Evolutionary conservation across 2,797 vertebrate genomes (phyloP), one percentile per base, ranked within the genome.

Genomic region (Garrulus glandarius): DNA sequence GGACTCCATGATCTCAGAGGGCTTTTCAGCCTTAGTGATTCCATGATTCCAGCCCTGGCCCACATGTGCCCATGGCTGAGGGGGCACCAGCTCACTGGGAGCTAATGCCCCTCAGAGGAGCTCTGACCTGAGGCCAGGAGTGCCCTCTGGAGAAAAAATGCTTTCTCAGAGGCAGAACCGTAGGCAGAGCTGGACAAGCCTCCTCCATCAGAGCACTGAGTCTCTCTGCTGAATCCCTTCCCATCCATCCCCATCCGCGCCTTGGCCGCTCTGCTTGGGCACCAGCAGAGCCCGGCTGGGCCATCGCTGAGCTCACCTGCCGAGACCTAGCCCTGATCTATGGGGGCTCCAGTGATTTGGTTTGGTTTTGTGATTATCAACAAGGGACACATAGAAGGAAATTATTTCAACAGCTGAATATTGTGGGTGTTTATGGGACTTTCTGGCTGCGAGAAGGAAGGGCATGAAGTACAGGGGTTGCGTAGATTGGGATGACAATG

Each of bases 361-460:
- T 56, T 75, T 80, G 61, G 4, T 67, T 93, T 68, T 47, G 34
- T 75, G 82, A 63, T 96, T 91, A 53, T 83, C 74, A 63, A 6
- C 79, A 59, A 61, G 93, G 94, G 92, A 89, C 78, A 64, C 82
- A 15, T 11, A 50, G 15, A 69, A 70, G 83, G 84, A 53, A 86
- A 90, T 74, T 27, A 60, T 93, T 95, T 88, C 95, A 87, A 13
- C 70, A 49, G 65, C 47, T 57, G 55, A 34, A 23, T 69, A 10
- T 39, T 78, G 52, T 24, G 41, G 41, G 7, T 87, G 19, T 95
- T 81, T 71, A 20, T 63, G 39, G 57, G 72, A 44, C 37, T 46
- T 75, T 9, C 27, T 64, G 57, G 21, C 37, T 36, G 47, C 52
- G 32, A 67, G 49, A 56, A 52, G 63, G 43, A 71, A 64, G 64